Conservation (phyloP, 2,113 vertebrate genomes). For the Cavia aperea region DNA sequence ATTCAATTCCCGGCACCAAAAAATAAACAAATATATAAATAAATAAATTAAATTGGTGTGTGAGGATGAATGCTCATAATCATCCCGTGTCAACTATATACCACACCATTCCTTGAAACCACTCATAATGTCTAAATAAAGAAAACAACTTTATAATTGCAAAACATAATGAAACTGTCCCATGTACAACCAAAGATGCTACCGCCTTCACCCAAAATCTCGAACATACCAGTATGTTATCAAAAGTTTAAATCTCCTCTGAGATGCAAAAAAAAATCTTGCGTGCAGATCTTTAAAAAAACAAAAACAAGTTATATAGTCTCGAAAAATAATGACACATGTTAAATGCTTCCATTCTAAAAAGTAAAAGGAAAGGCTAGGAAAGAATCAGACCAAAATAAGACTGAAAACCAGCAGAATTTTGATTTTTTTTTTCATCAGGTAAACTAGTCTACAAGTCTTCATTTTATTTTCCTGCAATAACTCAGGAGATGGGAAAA, state of each 20-base stretch:
- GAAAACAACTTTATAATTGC: neutral
- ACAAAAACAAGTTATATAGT: neutral
- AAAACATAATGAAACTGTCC: neutral
- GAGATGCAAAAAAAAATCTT: neutral
- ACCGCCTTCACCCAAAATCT: no score
- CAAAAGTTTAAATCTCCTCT: neutral
- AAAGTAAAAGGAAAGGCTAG: neutral
- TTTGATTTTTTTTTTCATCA: neutral
- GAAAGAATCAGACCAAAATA: neutral
- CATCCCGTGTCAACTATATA: neutral
- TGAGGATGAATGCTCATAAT: neutral
- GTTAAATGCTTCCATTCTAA: neutral
- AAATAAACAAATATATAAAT: no score
- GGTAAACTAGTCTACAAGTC: neutral
- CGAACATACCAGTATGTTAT: neutral
- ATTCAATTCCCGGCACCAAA: no score
- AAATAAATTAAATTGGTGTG: neutral
- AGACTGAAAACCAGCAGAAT: neutral
- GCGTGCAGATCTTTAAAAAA: neutral
- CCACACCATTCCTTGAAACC: neutral
- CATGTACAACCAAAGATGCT: neutral
- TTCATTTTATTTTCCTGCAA: neutral
- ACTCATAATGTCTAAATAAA: neutral
- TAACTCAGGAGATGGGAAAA: neutral
- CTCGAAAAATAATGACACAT: neutral